phyloP scores from a whole-genome alignment of 2,888 invertebrate species.

The Parasteatoda lunata region DNA sequence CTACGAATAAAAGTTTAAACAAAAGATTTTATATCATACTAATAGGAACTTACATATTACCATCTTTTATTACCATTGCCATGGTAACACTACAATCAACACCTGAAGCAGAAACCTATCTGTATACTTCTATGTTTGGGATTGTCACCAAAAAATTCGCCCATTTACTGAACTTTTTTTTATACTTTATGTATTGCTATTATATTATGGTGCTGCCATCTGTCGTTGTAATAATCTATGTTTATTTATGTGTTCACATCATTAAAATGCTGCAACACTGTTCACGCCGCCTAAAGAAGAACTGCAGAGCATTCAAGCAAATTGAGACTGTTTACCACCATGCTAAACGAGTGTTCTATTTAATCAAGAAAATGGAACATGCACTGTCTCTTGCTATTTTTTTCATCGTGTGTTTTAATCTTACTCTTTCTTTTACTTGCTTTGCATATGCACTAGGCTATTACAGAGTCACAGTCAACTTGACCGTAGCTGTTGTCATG shows the following conservation, averaged over 20 bases:
- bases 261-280: conserved; percentile 16
- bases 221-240: conserved; percentile 9
- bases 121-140: conserved; percentile 24
- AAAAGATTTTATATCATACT: neutral
- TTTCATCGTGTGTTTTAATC: conserved; percentile 31
- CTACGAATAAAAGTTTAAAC: neutral
- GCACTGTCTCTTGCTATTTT: conserved; percentile 29
- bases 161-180: conserved; percentile 12
- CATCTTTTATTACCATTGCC: neutral
- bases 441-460: conserved; percentile 47
- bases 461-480: neutral
- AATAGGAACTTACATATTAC: conserved; percentile 1
- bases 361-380: conserved; percentile 34
- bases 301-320: neutral
- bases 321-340: neutral
- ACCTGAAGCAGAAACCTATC: conserved; percentile 22
- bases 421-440: conserved; percentile 21
- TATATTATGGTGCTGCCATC: conserved; percentile 28
- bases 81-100: neutral
- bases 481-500: conserved; percentile 4
- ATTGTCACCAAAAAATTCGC: neutral
- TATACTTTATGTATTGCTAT: conserved; percentile 37
- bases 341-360: neutral
- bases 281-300: neutral
- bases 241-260: conserved; percentile 9